Percentiles rank a stretch among this genome's conserved stretches.
Conservation (phyloP, 1,140 invertebrate species). For the Hesperophylax magnus region DNA sequence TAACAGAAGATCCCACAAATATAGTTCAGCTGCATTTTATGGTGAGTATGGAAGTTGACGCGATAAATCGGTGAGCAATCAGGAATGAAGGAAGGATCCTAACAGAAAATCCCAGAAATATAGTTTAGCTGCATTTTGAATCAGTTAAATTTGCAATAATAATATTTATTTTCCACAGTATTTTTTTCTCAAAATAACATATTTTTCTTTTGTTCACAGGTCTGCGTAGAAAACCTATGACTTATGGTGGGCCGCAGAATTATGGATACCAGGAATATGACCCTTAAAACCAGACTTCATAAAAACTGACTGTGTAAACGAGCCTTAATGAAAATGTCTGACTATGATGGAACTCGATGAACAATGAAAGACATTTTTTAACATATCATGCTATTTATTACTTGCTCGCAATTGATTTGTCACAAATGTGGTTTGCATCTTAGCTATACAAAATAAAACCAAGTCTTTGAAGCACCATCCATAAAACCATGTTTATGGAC, state of each 20-base stretch:
- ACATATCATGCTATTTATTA: not conserved
- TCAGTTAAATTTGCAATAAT: too few relatives aligned
- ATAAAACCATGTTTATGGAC: too few relatives aligned
- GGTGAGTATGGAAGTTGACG: too few relatives aligned
- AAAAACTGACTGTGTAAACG: not conserved
- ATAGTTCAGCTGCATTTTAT: too few relatives aligned
- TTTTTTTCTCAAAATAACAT: not conserved
- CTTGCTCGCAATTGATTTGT: not conserved
- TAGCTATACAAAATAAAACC: too few relatives aligned
- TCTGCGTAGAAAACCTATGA: slow-evolving; percentile 49
- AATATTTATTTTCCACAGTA: not conserved
- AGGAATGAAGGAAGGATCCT: too few relatives aligned
- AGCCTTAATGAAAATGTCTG: not conserved
- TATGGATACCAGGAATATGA: slow-evolving; percentile 52
- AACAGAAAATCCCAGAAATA: too few relatives aligned
- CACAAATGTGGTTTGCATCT: not conserved
- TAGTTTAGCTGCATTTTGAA: too few relatives aligned
- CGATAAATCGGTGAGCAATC: too few relatives aligned
- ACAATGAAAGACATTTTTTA: not conserved
- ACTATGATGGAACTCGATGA: not conserved
- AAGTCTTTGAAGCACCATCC: too few relatives aligned
- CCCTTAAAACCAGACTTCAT: not conserved
- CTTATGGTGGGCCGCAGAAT: slow-evolving; percentile 31
- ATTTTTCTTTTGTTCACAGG: slow-evolving; percentile 49
- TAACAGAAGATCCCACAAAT: too few relatives aligned